Evolutionary conservation across 2,888 invertebrate species (phyloP).

Genomic region (Lasioglossum figueresi): DNA sequence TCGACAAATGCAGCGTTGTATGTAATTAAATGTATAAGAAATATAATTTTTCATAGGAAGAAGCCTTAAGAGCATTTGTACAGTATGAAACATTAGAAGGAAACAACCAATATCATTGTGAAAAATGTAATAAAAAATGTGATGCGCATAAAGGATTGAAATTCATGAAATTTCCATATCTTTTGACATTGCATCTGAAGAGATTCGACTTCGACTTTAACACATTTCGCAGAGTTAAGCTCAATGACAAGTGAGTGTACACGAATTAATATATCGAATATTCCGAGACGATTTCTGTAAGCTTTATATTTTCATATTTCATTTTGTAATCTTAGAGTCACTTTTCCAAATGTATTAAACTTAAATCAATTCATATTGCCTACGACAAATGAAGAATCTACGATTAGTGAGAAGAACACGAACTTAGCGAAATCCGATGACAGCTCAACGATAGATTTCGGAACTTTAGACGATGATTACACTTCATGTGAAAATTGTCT

Average conservation of each 20-base stretch:
- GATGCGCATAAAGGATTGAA: constrained; percentile 96
- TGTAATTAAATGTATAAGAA: constrained; percentile 20
- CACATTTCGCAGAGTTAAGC: constrained; percentile 93
- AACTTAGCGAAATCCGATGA: constrained; percentile 87
- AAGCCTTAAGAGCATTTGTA: constrained; percentile 93
- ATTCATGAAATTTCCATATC: constrained; percentile 93
- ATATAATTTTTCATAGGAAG: constrained; percentile 85
- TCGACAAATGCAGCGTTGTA: constrained; percentile 6
- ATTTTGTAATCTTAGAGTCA: constrained; percentile 86
- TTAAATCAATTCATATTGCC: constrained; percentile 89
- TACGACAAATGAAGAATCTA: constrained; percentile 78
- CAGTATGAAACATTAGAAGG: constrained; percentile 93
- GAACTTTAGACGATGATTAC: constrained; percentile 88
- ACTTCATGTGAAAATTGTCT: constrained; percentile 75
- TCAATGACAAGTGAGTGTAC: constrained; percentile 91
- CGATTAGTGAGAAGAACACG: constrained; percentile 83
- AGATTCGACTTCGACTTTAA: constrained; percentile 95
- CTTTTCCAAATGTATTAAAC: constrained; percentile 92
- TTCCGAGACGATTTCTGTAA: constrained; percentile 17
- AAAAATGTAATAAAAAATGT: constrained; percentile 93
- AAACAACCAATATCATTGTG: constrained; percentile 94
- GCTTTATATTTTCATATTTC: constrained; percentile 24
- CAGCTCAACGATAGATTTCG: constrained; percentile 89
- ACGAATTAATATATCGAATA: constrained; percentile 11
- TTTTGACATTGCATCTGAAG: constrained; percentile 94